A percentile compares a stretch with the other conserved stretches of the same genome.
Conservation (phyloP, 2,113 vertebrate species). For the Salvelinus alpinus region DNA sequence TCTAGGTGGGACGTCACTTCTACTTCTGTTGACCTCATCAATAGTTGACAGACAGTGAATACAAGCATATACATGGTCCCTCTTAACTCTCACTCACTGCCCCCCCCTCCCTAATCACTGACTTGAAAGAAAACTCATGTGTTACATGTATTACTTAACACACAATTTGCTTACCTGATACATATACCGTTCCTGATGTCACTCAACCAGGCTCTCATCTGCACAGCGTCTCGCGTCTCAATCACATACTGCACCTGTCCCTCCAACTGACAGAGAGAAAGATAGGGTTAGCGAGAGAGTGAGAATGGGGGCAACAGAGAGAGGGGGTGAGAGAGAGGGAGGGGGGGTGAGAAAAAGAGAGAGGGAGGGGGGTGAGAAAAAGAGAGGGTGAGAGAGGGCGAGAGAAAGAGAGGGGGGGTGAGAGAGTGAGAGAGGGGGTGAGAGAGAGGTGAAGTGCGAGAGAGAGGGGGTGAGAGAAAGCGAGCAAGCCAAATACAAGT, state of each 20-base stretch:
- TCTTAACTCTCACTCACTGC: too few relatives aligned
- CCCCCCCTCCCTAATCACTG: too few relatives aligned
- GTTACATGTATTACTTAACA: too few relatives aligned
- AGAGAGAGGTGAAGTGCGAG: neutral
- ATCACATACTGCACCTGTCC: slow-evolving; percentile 83
- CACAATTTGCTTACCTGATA: slow-evolving; percentile 72
- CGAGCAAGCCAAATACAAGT: neutral
- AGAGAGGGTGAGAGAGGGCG: too few relatives aligned
- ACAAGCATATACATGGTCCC: too few relatives aligned
- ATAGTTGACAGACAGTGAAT: too few relatives aligned
- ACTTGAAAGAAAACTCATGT: too few relatives aligned
- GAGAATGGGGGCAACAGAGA: neutral
- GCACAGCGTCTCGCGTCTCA: slow-evolving; percentile 84
- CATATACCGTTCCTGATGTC: slow-evolving; percentile 88
- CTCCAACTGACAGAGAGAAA: slow-evolving; percentile 72
- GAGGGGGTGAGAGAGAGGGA: neutral
- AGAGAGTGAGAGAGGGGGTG: too few relatives aligned
- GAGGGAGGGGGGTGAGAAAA: neutral
- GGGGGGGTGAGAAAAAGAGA: too few relatives aligned
- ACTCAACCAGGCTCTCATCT: slow-evolving; percentile 89
- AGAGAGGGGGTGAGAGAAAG: neutral
- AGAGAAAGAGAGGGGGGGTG: too few relatives aligned
- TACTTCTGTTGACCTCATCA: too few relatives aligned
- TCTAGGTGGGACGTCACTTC: neutral
- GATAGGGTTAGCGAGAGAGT: neutral